These are phyloP conservation scores for Sesia bembeciformis DNA, from an alignment of 2,888 invertebrate species.

Conservation along the genomic window DNA sequence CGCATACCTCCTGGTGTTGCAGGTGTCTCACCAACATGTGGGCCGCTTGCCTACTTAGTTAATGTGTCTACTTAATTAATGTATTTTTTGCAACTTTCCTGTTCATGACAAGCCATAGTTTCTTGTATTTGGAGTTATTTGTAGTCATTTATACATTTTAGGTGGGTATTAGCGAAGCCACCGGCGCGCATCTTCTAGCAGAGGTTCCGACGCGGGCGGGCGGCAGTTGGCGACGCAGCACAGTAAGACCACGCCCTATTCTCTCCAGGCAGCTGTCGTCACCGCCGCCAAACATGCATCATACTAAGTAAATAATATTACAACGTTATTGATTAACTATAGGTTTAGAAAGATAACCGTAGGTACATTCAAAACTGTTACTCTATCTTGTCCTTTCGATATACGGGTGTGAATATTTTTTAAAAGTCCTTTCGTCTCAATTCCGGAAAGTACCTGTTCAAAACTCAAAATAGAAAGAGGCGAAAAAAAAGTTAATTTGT, in stretches of 20 bases:
- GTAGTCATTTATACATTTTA: conserved; percentile 7
- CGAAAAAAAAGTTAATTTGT: too few species aligned
- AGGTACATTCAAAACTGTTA: too few species aligned
- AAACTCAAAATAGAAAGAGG: too few species aligned
- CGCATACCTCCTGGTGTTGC: too few species aligned
- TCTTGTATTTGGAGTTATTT: too few species aligned
- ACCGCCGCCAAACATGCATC: conserved; percentile 44
- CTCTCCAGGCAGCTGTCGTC: conserved; percentile 56
- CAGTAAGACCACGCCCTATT: conserved; percentile 24
- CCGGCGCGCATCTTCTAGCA: conserved; percentile 54
- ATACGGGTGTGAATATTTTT: too few species aligned
- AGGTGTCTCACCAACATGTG: too few species aligned
- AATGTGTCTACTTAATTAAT: background rate
- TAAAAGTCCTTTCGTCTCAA: too few species aligned
- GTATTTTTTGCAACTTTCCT: background rate
- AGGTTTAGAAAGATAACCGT: background rate
- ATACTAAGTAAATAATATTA: conserved; percentile 22
- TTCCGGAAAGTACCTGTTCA: too few species aligned
- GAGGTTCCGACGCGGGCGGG: conserved; percentile 53
- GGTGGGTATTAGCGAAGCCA: conserved; percentile 51
- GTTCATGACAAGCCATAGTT: too few species aligned
- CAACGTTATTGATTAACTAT: background rate
- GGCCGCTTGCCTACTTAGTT: background rate
- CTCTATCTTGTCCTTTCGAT: too few species aligned
- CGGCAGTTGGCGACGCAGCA: conserved; percentile 50